phyloP scores from a whole-genome alignment of 2,888 invertebrate genomes.

The Mythimna pallens region DNA sequence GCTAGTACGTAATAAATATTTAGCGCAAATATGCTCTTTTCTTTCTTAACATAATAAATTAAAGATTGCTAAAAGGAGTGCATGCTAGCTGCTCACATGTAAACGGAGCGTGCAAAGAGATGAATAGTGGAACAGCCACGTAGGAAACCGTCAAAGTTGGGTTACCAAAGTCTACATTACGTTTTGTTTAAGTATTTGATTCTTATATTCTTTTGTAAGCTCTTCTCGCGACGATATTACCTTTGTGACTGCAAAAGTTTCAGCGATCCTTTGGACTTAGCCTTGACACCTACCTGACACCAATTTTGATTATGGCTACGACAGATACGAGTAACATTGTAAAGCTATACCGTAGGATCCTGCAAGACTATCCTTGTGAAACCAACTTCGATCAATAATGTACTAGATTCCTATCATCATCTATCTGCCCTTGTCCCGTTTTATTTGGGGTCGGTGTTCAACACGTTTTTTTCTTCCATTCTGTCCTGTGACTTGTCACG shows the following conservation, averaged over 20 bases:
- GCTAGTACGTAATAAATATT: no score
- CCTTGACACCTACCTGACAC: neutral
- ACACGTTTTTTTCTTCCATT: no score
- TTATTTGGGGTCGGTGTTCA: no score
- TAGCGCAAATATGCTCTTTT: no score
- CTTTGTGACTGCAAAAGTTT: neutral
- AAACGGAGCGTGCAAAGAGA: slow-evolving; percentile 34
- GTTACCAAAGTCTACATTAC: slow-evolving; percentile 6
- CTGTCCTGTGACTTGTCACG: no score
- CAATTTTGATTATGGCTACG: neutral
- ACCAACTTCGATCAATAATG: no score
- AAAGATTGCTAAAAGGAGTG: neutral
- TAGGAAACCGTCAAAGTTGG: neutral
- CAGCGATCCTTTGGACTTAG: neutral
- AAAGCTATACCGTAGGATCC: no score
- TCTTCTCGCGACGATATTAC: neutral
- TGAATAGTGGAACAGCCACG: slow-evolving; percentile 19
- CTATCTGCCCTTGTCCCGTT: no score
- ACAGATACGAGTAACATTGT: no score
- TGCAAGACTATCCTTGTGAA: no score
- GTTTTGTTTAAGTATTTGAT: neutral
- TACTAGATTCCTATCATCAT: no score
- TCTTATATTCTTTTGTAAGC: slow-evolving; percentile 1
- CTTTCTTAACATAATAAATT: neutral
- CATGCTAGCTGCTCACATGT: slow-evolving; percentile 14